These are phyloP conservation scores for Shargacucullia verbasci DNA, from an alignment of 2,888 invertebrate genomes.

Conservation along the genomic window DNA sequence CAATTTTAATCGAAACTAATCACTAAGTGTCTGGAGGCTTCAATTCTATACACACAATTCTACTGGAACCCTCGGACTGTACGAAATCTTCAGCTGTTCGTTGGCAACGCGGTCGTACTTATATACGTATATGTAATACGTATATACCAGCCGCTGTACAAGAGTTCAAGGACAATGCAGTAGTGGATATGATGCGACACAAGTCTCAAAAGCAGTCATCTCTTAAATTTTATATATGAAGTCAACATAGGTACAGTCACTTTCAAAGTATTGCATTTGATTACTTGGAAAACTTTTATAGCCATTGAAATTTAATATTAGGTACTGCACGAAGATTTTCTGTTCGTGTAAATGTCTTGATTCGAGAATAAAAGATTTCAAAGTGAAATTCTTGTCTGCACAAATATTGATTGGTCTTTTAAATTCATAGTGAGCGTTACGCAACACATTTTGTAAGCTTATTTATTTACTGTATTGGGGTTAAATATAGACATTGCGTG, in stretches of 20 bases:
- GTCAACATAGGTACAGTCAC: neutral
- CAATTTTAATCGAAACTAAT: too few species aligned
- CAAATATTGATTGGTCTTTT: neutral
- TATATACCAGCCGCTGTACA: conserved; percentile 8
- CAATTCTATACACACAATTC: conserved; percentile 23
- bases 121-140: conserved; percentile 10
- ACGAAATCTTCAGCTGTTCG: conserved; percentile 23
- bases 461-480: too few species aligned
- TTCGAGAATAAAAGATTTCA: conserved; percentile 10
- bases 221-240: conserved; percentile 2
- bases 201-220: conserved; percentile 6
- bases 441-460: too few species aligned
- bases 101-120: conserved; percentile 27
- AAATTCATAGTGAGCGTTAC: too few species aligned
- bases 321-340: neutral
- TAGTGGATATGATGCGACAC: conserved; percentile 49
- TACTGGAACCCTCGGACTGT: conserved; percentile 3
- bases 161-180: conserved; percentile 56
- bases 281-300: conserved; percentile 2
- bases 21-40: conserved; percentile 28
- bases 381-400: neutral
- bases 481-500: too few species aligned
- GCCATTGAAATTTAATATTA: conserved; percentile 9
- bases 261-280: conserved; percentile 1
- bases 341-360: conserved; percentile 18